These are phyloP conservation scores for Dolichomitus sp. DNA, from an alignment of 2,888 invertebrate genomes.

Conservation along the genomic window DNA sequence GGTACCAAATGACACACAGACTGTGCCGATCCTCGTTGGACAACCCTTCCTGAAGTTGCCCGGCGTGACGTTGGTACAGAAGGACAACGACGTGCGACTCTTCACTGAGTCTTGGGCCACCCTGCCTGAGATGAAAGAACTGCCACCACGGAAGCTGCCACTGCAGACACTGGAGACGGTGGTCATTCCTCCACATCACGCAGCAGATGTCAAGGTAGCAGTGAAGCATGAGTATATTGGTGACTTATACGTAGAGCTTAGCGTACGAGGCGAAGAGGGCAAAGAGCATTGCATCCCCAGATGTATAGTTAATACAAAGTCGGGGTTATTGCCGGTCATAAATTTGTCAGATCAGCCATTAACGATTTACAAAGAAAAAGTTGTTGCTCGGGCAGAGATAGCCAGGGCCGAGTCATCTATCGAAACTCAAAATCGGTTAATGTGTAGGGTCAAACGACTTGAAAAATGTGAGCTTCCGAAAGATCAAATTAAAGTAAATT, in stretches of 20 bases:
- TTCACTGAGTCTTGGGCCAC: conserved; percentile 41
- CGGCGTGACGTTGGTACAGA: conserved; percentile 40
- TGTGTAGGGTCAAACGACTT: background rate
- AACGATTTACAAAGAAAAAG: background rate
- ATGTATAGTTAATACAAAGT: conserved; percentile 7
- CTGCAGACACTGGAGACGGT: conserved; percentile 26
- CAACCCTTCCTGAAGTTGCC: conserved; percentile 47
- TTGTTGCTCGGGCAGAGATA: background rate
- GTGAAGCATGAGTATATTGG: conserved; percentile 36
- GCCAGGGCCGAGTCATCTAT: background rate
- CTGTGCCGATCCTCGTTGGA: conserved; percentile 49
- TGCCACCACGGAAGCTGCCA: conserved; percentile 37
- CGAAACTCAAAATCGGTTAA: background rate
- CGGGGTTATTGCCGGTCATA: conserved; percentile 18
- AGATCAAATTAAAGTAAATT: conserved; percentile 12
- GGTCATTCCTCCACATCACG: conserved; percentile 65
- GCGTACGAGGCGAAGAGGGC: conserved; percentile 36
- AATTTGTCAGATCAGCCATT: conserved; percentile 35
- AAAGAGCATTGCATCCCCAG: conserved; percentile 39
- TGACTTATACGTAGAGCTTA: conserved; percentile 20
- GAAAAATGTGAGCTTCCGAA: background rate
- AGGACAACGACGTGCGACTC: conserved; percentile 38
- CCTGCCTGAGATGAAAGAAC: conserved; percentile 42
- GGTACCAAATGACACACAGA: conserved; percentile 44
- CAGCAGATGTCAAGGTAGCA: conserved; percentile 68